Conservation (phyloP, 1,140 invertebrate genomes). For the Myzus persicae region DNA sequence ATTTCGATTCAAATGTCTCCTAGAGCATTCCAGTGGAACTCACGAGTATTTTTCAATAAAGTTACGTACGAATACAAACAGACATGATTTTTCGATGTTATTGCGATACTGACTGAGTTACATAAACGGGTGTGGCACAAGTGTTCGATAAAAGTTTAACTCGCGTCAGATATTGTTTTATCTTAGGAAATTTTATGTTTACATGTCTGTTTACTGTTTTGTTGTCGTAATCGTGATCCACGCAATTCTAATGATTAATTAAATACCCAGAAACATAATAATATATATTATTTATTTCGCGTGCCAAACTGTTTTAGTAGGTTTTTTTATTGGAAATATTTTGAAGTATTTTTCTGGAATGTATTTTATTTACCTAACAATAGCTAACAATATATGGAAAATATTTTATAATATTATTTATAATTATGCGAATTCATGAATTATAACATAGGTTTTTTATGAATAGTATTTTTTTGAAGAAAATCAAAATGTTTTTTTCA, state of each 20-base stretch:
- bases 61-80: background rate
- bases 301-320: background rate
- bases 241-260: background rate
- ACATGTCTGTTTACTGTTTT: background rate
- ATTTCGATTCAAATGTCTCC: background rate
- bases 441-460: background rate
- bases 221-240: background rate
- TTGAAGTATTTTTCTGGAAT: background rate
- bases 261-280: background rate
- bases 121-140: background rate
- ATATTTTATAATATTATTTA: background rate
- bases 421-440: background rate
- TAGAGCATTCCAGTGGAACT: background rate
- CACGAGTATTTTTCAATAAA: background rate
- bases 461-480: background rate
- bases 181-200: background rate
- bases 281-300: no score
- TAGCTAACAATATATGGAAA: accelerated
- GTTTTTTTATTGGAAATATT: background rate
- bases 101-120: background rate
- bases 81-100: background rate
- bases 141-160: background rate
- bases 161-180: background rate
- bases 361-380: background rate
- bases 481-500: background rate